phyloP scores from a whole-genome alignment of 2,888 invertebrate species.

The Cantharis rustica region DNA sequence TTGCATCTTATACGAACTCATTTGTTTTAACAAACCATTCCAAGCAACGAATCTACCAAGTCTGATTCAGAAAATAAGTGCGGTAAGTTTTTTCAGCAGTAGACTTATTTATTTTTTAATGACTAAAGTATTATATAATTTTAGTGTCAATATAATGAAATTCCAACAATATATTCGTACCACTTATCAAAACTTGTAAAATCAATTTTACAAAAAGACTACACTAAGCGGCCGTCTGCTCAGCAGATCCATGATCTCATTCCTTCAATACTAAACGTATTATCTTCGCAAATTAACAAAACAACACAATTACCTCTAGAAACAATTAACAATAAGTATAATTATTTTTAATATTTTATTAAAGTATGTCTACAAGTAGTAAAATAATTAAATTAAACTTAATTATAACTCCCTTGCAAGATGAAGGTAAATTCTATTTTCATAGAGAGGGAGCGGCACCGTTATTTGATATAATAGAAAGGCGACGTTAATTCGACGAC shows the following conservation, averaged over 20 bases:
- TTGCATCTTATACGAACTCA: slow-evolving; percentile 77
- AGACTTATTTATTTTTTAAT: neutral
- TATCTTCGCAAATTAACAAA: neutral
- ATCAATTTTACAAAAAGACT: slow-evolving; percentile 67
- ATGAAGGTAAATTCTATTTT: too few relatives aligned
- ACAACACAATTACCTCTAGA: neutral
- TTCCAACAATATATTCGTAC: slow-evolving; percentile 68
- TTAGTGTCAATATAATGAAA: slow-evolving; percentile 69
- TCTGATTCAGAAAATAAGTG: slow-evolving; percentile 74
- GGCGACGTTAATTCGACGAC: too few relatives aligned
- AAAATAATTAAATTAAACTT: too few relatives aligned
- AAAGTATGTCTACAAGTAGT: too few relatives aligned
- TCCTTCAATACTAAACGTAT: slow-evolving; percentile 3
- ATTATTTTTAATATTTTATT: too few relatives aligned
- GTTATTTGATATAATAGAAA: too few relatives aligned
- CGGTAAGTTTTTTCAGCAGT: slow-evolving; percentile 51
- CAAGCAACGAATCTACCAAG: slow-evolving; percentile 75
- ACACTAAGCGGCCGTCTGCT: slow-evolving; percentile 66
- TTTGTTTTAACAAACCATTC: slow-evolving; percentile 72
- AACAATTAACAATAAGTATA: neutral
- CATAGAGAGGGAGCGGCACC: too few relatives aligned
- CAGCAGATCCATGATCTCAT: slow-evolving; percentile 61
- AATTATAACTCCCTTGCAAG: too few relatives aligned
- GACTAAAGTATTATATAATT: neutral
- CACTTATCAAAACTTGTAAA: slow-evolving; percentile 66